Evolutionary conservation across 1,140 invertebrate species (phyloP), one percentile per base, ranked within the genome.

Genomic region (Pseudomyrmex gracilis): DNA sequence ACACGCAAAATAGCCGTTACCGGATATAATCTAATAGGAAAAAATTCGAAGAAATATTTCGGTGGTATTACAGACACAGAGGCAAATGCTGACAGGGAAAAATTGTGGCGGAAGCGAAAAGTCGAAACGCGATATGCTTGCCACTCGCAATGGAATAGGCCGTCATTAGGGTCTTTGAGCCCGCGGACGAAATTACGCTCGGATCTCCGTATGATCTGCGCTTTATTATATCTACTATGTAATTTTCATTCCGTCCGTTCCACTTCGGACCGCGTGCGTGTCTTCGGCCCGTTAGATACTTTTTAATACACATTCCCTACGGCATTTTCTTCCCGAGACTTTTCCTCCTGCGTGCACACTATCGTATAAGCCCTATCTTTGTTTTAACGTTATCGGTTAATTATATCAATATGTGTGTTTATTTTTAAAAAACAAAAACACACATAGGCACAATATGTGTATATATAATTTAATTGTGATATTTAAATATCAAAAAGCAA

Each of bases 201-300:
- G 73, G 63, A 86, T 82, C 80, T 73, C 70, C 64, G 73, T 85
- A 87, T 86, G 83, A 89, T 89, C 87, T 73, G 63, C 78, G 87
- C 80, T 88, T 88, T 88, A 89, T 89, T 89, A 89, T 88, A 89
- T 88, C 74, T 70, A 89, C 80, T 77, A 68, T 89, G 74, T 89
- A 89, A 89, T 89, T 89, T 89, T 88, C 87, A 85, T 89, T 83
- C 78, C 86, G 58, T 86, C 64, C 86, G 80, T 89, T 83, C 83
- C 83, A 83, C 71, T 83, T 83, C 71, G 53, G 64, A 13, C 13
- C 55, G 47, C 77, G 73, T 77, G 86, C 87, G 76, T 85, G 86
- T 82, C 82, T 88, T 61, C 70, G 66, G 45, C 20, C 64, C 73
- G 86, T 87, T 66, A 87, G 64, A 82, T 60, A 20, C 24, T 63